These are phyloP conservation scores for Margaritifera margaritifera DNA, from an alignment of 2,888 invertebrate species.

Conservation along the genomic window DNA sequence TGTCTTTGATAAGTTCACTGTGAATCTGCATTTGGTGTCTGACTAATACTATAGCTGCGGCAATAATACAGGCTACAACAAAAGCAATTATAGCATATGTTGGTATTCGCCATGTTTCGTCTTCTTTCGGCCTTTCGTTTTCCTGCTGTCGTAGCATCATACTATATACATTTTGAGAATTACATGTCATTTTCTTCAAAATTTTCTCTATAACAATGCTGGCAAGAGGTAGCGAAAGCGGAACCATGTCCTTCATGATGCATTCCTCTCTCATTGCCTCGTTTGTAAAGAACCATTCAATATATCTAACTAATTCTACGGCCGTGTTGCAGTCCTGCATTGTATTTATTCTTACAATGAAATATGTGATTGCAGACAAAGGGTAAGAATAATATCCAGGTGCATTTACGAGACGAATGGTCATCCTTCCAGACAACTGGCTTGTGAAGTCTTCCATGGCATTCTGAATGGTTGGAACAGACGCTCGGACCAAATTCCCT, in stretches of 20 bases:
- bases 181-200: conserved; percentile 53
- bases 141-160: conserved; percentile 43
- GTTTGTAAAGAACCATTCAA: conserved; percentile 56
- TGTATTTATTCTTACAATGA: conserved; percentile 48
- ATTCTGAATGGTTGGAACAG: conserved; percentile 39
- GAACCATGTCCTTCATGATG: conserved; percentile 42
- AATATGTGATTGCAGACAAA: conserved; percentile 63
- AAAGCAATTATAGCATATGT: conserved; percentile 32
- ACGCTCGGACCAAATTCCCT: conserved; percentile 42
- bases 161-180: conserved; percentile 43
- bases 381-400: conserved; percentile 50
- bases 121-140: conserved; percentile 32
- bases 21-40: conserved; percentile 49
- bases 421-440: conserved; percentile 3
- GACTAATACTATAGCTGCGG: conserved; percentile 29
- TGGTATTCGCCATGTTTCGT: conserved; percentile 48
- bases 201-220: conserved; percentile 32
- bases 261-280: conserved; percentile 33
- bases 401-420: conserved; percentile 40
- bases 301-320: conserved; percentile 62
- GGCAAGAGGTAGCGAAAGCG: conserved; percentile 42
- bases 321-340: conserved; percentile 52
- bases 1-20: conserved; percentile 52
- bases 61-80: conserved; percentile 37
- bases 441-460: conserved; percentile 47